Evolutionary conservation across 2,888 invertebrate genomes (phyloP), one percentile per base, ranked within the genome.

Genomic region (Mythimna pallens): DNA sequence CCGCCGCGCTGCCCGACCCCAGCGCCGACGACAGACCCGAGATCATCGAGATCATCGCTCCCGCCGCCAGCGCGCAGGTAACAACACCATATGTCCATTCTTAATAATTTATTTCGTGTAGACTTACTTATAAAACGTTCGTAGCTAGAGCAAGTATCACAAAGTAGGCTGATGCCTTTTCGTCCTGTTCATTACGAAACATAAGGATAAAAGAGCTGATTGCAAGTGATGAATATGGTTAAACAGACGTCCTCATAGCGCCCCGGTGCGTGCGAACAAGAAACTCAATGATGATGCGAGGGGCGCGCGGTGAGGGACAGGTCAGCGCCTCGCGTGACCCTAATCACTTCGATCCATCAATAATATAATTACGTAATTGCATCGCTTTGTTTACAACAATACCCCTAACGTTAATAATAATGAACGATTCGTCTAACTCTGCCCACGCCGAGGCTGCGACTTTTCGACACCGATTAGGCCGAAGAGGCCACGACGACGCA

Each of bases 11-110:
- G 20, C 87, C 93, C 20, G 88, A 83, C 71, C 89, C 93, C 73
- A 86, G 87, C 22, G 90, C 89, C 71, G 95, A 95, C 89, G 92
- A 92, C 89, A 87, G 86, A 47, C 96, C 96, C 0, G 96, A 96
- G 84, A 96, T 96, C 86, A 96, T 96, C 52, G 96, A 96, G 85
- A 96, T 96, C 86, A 96, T 96, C 83, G 96, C 96, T 0, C 96
- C 96, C 70, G 96, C 96, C 50, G 93, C 90, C 84, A 93, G 93
- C 72, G 96, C 96, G 77, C 96, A 96, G 94, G 96, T 96, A 83
- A 59, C 30, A 9, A n/a, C 17, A 62, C 14, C 12, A 43, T 14
- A 43, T 12, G 12, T 57, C 17, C 12, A 40, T 14, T 1, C 12
- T 7, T 7, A 47, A 47, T 47, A 12, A 17, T 47, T 47, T 47